Evolutionary conservation across 2,888 invertebrate species (phyloP), one percentile per base, ranked within the genome.

Genomic region (Andrena chrysosceles): DNA sequence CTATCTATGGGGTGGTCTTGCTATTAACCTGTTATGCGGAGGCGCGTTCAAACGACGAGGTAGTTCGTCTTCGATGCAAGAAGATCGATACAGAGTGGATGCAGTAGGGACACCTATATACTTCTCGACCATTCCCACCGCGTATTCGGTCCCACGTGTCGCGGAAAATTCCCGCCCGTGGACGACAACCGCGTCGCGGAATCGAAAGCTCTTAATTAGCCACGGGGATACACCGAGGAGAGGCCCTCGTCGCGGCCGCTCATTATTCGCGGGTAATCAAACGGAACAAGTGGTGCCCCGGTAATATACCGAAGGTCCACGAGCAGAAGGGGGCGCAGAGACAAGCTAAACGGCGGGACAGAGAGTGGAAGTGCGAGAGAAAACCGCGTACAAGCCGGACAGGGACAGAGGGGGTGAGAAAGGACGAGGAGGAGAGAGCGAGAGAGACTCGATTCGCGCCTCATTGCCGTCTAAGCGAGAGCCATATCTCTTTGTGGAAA

Each of bases 401-500:
- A 42, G n/a, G n/a, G 42, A 74, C 60, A 60, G 35, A 63, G 54
- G 60, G 52, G 29, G 33, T 70, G 77, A 63, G 82, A 59, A 33
- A 20, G 62, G 7, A 64, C n/a, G 33, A 16, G 33, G 49, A 49
- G 63, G 80, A 78, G 52, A 73, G 59, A 70, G 64, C 35, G 62
- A 78, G 83, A 77, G 85, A 66, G 80, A 48, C 85, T 75, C 85
- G 89, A 89, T 89, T 89, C 89, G 89, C 89, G 89, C 89, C 89
- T 89, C 89, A 89, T 89, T 87, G 89, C 90, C 87, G 87, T 89
- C 83, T 89, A 89, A 89, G 86, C 89, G 89, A 90, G 85, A 88
- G 90, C 90, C 87, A 91, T 91, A 91, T 91, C 90, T 91, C 91
- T 90, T 90, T 90, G 89, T 88, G 90, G 90, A 90, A 91, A 90